phyloP scores from a whole-genome alignment of 2,888 invertebrate species.

The Ectropis crepuscularia region DNA sequence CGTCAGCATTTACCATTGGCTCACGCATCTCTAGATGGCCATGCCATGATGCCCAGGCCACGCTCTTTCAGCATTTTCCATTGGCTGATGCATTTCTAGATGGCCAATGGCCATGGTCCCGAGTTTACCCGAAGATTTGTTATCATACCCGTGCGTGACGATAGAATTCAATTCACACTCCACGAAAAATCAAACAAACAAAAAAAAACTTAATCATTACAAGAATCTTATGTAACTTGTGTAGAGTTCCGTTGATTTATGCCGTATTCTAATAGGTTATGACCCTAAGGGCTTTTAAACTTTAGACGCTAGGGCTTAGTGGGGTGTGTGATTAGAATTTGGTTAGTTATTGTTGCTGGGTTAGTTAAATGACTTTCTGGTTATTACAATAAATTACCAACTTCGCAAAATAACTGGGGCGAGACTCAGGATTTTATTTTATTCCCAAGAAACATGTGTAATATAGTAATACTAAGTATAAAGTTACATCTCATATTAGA shows the following conservation, averaged over 20 bases:
- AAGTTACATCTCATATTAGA: too few relatives aligned
- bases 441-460: background rate
- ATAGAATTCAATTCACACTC: too few relatives aligned
- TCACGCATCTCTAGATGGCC: too few relatives aligned
- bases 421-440: too few relatives aligned
- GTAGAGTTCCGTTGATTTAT: background rate
- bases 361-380: background rate
- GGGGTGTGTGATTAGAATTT: conserved; percentile 33
- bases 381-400: conserved; percentile 13
- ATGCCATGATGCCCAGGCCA: too few relatives aligned
- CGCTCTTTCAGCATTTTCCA: too few relatives aligned
- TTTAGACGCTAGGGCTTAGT: conserved; percentile 29
- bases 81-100: too few relatives aligned
- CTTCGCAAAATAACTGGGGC: background rate
- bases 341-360: conserved; percentile 17
- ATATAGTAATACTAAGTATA: background rate
- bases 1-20: too few relatives aligned
- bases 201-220: background rate
- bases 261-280: background rate
- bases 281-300: conserved; percentile 31
- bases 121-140: too few relatives aligned
- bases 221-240: background rate
- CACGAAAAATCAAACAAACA: background rate
- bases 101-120: too few relatives aligned
- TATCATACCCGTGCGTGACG: too few relatives aligned